Base-by-base conservation (phyloP, 2,113 vertebrate species). In the Pitta sordida region DNA sequence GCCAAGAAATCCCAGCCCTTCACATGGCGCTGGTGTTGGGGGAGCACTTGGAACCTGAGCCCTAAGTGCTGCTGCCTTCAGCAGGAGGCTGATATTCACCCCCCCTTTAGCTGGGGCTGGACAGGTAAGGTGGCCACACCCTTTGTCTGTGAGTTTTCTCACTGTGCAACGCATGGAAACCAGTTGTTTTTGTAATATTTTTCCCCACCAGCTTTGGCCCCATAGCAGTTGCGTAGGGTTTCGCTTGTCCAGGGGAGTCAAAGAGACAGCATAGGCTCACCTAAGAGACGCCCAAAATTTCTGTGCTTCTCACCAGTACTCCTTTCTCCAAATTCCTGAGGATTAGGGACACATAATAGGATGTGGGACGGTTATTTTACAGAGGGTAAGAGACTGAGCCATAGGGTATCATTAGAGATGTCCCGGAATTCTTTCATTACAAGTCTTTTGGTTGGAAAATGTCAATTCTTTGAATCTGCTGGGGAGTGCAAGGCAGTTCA, bases 341-440 rank as follows among this genome's bases (percentile, higher is more conserved):
- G 23, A 22, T 48, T 53, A 46, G 70, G 51, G 81, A 58, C 58
- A 34, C 58, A 5, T 16, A 37, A 52, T 37, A 77, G 32, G 48
- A 74, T 49, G 26, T 41, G 48, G 65, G 69, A 18, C 22, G 1
- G 4, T 51, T 62, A 18, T 65, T 83, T 91, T 60, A 39, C 26
- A 30, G 37, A 89, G 43, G 27, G n/a, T 32, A 84, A 29, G 62
- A 58, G 32, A 34, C 65, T 49, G 52, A 94, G 53, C 44, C 3
- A 2, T 3, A 39, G 76, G 73, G 64, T 90, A 27, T 91, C 84
- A 79, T 91, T 96, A 91, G 67, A 95, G 58, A 74, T 93, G 75
- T 76, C 89, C 52, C 87, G 93, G 78, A 96, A 80, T 95, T 93
- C 41, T 65, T 70, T 93, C 67, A 65, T 91, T 92, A 64, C 51